A percentile compares a stretch with the other conserved stretches of the same genome.
phyloP scores from a whole-genome alignment of 2,113 vertebrate species.

The Zootoca vivipara region DNA sequence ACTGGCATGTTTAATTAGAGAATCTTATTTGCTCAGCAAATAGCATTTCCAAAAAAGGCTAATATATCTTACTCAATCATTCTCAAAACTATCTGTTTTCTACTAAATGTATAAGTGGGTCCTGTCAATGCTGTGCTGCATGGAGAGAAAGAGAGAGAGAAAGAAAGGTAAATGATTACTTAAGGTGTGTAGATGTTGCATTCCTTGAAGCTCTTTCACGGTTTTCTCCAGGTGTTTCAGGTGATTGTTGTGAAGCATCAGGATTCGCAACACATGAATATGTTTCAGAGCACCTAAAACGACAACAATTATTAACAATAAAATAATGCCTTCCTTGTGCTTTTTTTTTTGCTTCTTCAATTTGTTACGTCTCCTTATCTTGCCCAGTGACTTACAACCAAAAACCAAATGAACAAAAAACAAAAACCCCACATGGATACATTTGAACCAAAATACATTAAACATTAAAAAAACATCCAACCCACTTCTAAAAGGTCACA shows the following conservation, averaged over 20 bases:
- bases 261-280: slow-evolving; percentile 67
- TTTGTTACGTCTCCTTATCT: no score
- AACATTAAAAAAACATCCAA: no score
- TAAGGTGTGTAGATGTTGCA: slow-evolving; percentile 75
- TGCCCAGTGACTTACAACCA: no score
- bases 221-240: slow-evolving; percentile 70
- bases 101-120: not conserved
- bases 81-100: slow-evolving; percentile 1
- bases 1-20: slow-evolving; percentile 30
- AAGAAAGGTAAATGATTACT: slow-evolving; percentile 65
- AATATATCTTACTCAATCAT: slow-evolving; percentile 31
- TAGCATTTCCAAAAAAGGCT: slow-evolving; percentile 5
- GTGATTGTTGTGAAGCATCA: slow-evolving; percentile 80
- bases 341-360: no score
- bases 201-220: slow-evolving; percentile 77
- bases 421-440: no score
- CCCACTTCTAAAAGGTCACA: no score
- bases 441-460: no score
- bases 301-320: not conserved
- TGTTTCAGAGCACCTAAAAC: slow-evolving; percentile 73
- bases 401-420: no score
- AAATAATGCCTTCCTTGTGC: no score
- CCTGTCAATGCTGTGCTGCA: not conserved
- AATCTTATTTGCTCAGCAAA: slow-evolving; percentile 42
- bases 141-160: not conserved